These are phyloP conservation scores for Andrena cerasifolii DNA, from an alignment of 1,140 invertebrate species.

Conservation along the genomic window DNA sequence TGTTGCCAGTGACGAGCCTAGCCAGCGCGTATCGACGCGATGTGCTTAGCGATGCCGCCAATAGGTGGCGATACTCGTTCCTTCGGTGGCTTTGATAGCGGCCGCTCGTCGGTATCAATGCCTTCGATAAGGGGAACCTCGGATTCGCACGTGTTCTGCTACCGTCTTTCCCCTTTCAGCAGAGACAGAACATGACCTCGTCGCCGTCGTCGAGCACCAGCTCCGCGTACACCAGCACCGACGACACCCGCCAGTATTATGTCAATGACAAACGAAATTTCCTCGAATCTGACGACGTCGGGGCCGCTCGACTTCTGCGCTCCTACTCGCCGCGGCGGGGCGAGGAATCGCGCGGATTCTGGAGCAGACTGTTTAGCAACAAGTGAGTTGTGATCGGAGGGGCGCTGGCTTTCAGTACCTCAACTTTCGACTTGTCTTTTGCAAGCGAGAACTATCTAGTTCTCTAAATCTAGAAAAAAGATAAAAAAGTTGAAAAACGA, in stretches of 20 bases:
- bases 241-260: constrained; percentile 37
- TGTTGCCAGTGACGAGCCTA: neutral
- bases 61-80: constrained; percentile 23
- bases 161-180: constrained; percentile 30
- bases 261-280: constrained; percentile 32
- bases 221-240: constrained; percentile 48
- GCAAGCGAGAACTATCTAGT: too few relatives aligned
- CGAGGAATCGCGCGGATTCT: constrained; percentile 21
- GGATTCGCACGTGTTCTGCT: neutral
- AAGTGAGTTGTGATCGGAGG: constrained; percentile 60
- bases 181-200: constrained; percentile 56
- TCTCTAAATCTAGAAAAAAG: too few relatives aligned
- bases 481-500: too few relatives aligned
- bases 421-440: neutral
- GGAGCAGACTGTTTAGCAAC: constrained; percentile 38
- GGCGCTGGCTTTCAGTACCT: too few relatives aligned
- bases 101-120: neutral
- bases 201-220: constrained; percentile 57
- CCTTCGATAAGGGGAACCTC: neutral
- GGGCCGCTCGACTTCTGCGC: constrained; percentile 54
- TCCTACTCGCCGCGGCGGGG: constrained; percentile 28
- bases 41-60: neutral
- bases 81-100: neutral
- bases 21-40: neutral
- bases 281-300: constrained; percentile 45